phyloP scores from a whole-genome alignment of 2,888 invertebrate species.

The Actias luna region DNA sequence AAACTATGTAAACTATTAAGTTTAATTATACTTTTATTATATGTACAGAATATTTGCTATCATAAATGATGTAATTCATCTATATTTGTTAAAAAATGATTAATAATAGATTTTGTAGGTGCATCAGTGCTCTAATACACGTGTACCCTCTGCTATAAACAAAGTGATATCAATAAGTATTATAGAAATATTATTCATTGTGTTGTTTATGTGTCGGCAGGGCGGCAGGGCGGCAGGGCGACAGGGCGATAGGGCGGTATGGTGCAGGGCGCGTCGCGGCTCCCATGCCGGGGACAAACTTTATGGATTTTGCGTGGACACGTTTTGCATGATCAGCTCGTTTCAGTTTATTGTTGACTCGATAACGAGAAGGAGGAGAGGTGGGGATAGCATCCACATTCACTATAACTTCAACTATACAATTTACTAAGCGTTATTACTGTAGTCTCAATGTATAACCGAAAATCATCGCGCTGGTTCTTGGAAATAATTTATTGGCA shows the following conservation, averaged over 20 bases:
- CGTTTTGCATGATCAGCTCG: constrained; percentile 53
- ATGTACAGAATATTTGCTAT: too few species aligned
- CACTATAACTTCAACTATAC: background rate
- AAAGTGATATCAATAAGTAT: background rate
- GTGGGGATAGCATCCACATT: background rate
- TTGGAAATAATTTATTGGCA: too few species aligned
- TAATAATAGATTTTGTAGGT: too few species aligned
- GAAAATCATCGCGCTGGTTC: background rate
- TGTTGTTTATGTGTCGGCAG: background rate
- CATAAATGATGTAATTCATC: too few species aligned
- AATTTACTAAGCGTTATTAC: too few species aligned
- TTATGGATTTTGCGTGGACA: constrained; percentile 12
- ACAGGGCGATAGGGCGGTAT: background rate
- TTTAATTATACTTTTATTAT: too few species aligned
- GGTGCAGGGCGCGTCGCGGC: background rate
- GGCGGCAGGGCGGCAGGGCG: background rate
- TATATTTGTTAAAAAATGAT: too few species aligned
- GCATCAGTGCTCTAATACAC: too few species aligned
- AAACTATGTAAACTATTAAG: too few species aligned
- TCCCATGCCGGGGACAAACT: background rate
- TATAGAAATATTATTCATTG: background rate
- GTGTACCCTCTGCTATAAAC: background rate
- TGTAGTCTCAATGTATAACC: background rate
- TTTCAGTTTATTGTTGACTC: constrained; percentile 34
- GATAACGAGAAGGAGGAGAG: constrained; percentile 20